phyloP scores from a whole-genome alignment of 2,797 vertebrate genomes.

The Sternarchorhynchus goeldii region DNA sequence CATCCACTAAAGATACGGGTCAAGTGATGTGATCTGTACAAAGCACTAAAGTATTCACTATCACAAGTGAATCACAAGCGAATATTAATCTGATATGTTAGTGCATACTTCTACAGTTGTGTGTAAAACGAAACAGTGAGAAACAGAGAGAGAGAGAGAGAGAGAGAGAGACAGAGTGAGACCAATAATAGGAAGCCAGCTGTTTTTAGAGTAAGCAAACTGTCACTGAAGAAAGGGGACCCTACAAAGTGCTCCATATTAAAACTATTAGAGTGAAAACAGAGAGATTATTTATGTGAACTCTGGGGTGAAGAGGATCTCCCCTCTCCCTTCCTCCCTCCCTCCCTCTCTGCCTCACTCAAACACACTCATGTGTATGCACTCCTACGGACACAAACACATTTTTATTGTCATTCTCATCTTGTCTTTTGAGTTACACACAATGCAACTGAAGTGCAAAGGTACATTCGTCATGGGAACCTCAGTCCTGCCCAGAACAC shows the following conservation, averaged over 20 bases:
- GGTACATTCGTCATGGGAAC: constrained; percentile 35
- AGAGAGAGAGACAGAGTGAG: not conserved
- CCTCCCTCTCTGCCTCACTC: not conserved
- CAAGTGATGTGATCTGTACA: constrained; percentile 1
- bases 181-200: constrained; percentile 18
- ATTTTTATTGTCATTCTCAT: not conserved
- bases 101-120: constrained; percentile 24
- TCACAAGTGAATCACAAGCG: constrained; percentile 23
- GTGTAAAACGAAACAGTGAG: constrained; percentile 18
- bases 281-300: constrained; percentile 52
- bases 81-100: constrained; percentile 33
- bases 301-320: constrained; percentile 41
- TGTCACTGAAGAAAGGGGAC: constrained; percentile 47
- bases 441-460: not conserved
- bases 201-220: constrained; percentile 55
- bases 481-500: constrained; percentile 4
- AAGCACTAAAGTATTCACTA: constrained; percentile 1
- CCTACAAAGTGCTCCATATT: constrained; percentile 51
- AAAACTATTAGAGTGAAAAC: constrained; percentile 51
- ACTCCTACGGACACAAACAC: not conserved
- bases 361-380: not conserved
- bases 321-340: not conserved
- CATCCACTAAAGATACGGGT: constrained; percentile 37
- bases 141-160: not conserved
- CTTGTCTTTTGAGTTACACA: constrained; percentile 24